phyloP scores from a whole-genome alignment of 64 coral and sea anemone species.

The Montipora capricornis region DNA sequence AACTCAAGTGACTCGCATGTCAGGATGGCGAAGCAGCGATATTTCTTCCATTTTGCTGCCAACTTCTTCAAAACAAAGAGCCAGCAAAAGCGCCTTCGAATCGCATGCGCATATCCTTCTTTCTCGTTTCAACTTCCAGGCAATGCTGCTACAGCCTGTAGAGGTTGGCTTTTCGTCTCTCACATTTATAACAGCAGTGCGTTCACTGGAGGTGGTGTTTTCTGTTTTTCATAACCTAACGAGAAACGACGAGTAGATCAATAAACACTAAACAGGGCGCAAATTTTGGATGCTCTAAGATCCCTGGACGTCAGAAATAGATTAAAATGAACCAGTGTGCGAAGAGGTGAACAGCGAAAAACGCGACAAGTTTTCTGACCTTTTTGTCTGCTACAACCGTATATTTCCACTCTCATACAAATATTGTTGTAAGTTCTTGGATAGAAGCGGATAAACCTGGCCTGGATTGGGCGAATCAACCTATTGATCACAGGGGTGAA shows the following conservation, averaged over 20 bases:
- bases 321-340: not conserved
- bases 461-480: constrained; percentile 38
- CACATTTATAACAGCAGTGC: not conserved
- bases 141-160: not conserved
- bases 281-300: not conserved
- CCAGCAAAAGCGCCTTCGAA: not conserved
- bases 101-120: not conserved
- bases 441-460: constrained; percentile 77
- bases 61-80: not conserved
- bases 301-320: too few species aligned
- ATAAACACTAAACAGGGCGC: not conserved
- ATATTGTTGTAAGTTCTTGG: constrained; percentile 53
- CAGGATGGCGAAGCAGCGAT: not conserved
- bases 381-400: constrained; percentile 63
- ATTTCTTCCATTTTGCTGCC: not conserved
- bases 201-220: not conserved
- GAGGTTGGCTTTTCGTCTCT: not conserved
- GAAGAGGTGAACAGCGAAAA: not conserved
- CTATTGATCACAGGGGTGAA: constrained; percentile 71
- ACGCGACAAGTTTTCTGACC: not conserved
- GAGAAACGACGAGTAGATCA: not conserved
- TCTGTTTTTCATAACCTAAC: constrained; percentile 38
- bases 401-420: constrained; percentile 79
- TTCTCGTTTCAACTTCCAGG: not conserved
- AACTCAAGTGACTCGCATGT: not conserved